These are phyloP conservation scores for Micronycteris hirsuta DNA, from an alignment of 2,113 vertebrate species.

Conservation along the genomic window DNA sequence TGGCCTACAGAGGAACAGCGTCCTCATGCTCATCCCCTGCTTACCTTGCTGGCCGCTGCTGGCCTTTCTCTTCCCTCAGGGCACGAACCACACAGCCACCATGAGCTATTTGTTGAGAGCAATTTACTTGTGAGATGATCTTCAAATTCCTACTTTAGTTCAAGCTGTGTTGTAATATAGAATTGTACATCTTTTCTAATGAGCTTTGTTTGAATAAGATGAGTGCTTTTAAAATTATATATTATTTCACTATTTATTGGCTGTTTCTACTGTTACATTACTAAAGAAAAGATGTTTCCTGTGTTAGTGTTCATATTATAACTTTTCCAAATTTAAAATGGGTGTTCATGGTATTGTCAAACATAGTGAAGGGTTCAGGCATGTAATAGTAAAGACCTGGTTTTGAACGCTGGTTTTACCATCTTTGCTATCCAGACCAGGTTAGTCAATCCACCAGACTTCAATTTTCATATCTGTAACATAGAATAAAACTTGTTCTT, in stretches of 20 bases:
- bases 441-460: not conserved
- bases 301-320: not conserved
- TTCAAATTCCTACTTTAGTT: not conserved
- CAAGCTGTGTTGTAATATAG: not conserved
- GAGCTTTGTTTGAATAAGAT: not conserved
- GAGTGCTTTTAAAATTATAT: not conserved
- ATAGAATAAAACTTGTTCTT: not conserved
- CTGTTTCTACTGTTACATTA: not conserved
- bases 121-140: not conserved
- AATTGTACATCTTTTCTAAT: not conserved
- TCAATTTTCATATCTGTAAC: not conserved
- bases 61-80: not conserved
- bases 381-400: not conserved
- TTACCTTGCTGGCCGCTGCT: not conserved
- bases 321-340: not conserved
- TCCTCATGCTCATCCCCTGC: not conserved
- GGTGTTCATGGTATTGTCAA: not conserved
- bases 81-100: not conserved
- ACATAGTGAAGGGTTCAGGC: not conserved
- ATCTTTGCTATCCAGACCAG: not conserved
- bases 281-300: slow-evolving; percentile 10
- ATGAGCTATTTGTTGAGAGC: not conserved
- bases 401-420: not conserved
- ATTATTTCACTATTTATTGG: not conserved
- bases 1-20: not conserved